Base-by-base conservation (phyloP, 1,140 invertebrate species). In the Doryteuthis pealeii region DNA sequence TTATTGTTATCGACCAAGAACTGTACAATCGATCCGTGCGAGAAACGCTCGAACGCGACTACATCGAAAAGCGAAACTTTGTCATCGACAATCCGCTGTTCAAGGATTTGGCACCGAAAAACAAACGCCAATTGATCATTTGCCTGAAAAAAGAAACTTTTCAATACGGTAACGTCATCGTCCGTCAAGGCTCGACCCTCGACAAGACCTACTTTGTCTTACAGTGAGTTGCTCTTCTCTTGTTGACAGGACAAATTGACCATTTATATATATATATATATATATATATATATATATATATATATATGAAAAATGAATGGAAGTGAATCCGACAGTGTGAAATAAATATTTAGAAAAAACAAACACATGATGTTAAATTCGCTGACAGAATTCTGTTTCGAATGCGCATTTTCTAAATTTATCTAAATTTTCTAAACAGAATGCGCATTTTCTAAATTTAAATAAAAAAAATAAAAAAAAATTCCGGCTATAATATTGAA, bases 21-120 rank as follows among this genome's bases (percentile, higher is more conserved):
- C 77, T 87, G 6, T 87, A 85, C 74, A 82, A 85, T 62, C 71
- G 83, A 65, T 86, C 80, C 18, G 78, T 87, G 12, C 78, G 80
- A 31, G 81, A 84, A 32, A 80, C 82, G 0, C 78, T 85, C 15
- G 80, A 81, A 43, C 75, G 74, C 45, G 85, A 86, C 68, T 84
- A 84, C 68, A 35, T 82, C 33, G 82, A 81, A 31, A 83, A 82
- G 70, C 80, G 71, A 0, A 71, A 77, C 22, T 86, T 86, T 74
- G 83, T 86, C 3, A 76, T 83, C 18, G 79, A 77, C 26, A 83
- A 79, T 77, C 75, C 80, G 30, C 70, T 81, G 1, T 87, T 87
- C 67, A 70, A 74, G 12, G 68, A 78, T n/a, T 85, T 83, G 83
- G 75, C 79, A 18, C 72, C 76, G 1, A 84, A 81, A 77, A 75